Percentiles rank a stretch among this genome's conserved stretches.
phyloP scores from a whole-genome alignment of 2,797 vertebrate genomes.

The Myotis planiceps region DNA sequence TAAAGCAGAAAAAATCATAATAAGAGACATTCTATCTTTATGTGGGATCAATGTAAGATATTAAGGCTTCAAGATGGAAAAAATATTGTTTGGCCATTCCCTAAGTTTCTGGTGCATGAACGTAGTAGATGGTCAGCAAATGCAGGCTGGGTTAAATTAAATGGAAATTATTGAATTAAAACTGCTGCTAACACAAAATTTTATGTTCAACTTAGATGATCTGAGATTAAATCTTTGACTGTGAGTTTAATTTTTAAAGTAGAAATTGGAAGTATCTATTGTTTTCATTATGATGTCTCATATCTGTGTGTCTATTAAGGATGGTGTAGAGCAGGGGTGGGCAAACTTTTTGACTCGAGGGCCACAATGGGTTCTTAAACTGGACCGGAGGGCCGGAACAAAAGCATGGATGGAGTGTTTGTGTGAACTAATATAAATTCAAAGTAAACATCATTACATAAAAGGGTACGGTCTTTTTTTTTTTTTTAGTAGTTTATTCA shows the following conservation, averaged over 20 bases:
- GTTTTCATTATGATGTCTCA: neutral
- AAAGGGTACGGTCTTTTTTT: too few relatives aligned
- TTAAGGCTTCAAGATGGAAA: neutral
- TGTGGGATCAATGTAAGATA: neutral
- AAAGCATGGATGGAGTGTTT: too few relatives aligned
- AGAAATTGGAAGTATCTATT: neutral
- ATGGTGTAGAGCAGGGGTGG: neutral
- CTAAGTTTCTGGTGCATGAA: neutral
- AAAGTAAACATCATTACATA: too few relatives aligned
- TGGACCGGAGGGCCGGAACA: too few relatives aligned
- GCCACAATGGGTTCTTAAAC: too few relatives aligned
- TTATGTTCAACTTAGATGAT: neutral
- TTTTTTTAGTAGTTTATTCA: too few relatives aligned
- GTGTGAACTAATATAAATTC: too few relatives aligned
- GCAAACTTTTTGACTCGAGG: too few relatives aligned
- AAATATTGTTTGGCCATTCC: rapidly evolving
- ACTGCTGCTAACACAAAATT: neutral
- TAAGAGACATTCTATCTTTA: neutral
- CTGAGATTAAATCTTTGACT: neutral
- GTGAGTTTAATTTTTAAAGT: neutral
- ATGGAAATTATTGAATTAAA: neutral
- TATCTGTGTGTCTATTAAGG: neutral
- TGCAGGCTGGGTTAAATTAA: neutral
- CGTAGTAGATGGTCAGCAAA: rapidly evolving
- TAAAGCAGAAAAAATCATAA: neutral